Base-by-base conservation (phyloP, 2,113 vertebrate species). In the Apistogramma diplotaenia region DNA sequence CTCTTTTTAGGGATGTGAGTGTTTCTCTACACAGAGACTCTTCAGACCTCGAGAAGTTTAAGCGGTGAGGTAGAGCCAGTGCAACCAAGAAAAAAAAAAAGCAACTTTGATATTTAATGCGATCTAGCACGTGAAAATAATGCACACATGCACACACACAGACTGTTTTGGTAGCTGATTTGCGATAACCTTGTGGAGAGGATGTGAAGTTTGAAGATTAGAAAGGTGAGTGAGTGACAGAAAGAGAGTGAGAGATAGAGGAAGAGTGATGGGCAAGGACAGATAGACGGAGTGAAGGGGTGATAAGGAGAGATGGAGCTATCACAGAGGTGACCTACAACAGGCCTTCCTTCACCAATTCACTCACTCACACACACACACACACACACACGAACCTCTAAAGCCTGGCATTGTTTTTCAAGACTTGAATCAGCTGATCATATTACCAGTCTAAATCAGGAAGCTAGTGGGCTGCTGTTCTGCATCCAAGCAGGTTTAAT, bases 231-330 rank as follows among this genome's bases (percentile, higher is more conserved):
- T 89, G 90, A 89, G 82, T 88, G 91, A 85, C 82, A 85, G 89
- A 15, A 46, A 73, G 87, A 57, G 40, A 25, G 62, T 49, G 73
- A 74, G 76, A 81, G 91, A 86, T 75, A 86, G 76, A 81, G 85
- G 86, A 81, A 85, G 91, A 93, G 85, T 92, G 93, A 93, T 90
- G 83, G 87, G 86, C 86, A 85, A 88, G 87, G 91, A 90, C 85
- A 90, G 91, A 93, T 91, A 88, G 90, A 93, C 78, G n/a, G 89
- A 92, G 86, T 85, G 87, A 89, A 86, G 60, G 71, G 83, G 83
- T 84, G 91, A 93, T 92, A 92, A 91, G 88, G 88, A 92, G 88
- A 87, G 89, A 91, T 78, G 89, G 90, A 89, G 86, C 89, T 79
- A 89, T 93, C 92, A 83, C 85, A 87, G 84, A 86, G 89, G 89